phyloP scores from a whole-genome alignment of 2,888 invertebrate species.

The Limnephilus marmoratus region DNA sequence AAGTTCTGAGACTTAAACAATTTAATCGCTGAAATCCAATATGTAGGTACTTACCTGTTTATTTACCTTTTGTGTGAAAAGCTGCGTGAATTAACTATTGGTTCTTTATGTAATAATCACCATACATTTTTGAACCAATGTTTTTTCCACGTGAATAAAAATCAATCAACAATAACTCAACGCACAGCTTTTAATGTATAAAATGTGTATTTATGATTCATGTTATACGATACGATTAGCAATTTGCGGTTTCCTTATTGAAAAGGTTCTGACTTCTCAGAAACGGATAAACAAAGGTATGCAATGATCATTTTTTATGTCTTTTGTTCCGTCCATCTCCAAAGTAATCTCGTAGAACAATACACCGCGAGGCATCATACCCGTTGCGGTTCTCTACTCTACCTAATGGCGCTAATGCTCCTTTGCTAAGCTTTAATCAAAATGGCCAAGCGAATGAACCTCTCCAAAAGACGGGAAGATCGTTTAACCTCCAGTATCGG shows the following conservation, averaged over 20 bases:
- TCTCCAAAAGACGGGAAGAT: constrained; percentile 20
- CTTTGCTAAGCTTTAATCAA: constrained; percentile 34
- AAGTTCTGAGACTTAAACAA: no score
- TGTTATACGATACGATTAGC: neutral
- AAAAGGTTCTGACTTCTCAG: neutral
- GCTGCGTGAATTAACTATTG: no score
- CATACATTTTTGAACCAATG: no score
- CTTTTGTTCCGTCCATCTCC: neutral
- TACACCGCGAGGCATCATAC: constrained; percentile 26
- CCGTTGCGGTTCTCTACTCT: neutral
- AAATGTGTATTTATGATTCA: neutral
- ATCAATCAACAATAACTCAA: no score
- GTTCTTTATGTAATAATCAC: no score
- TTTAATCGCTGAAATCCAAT: no score
- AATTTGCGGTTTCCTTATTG: neutral
- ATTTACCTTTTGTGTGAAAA: no score
- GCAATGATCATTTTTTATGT: neutral
- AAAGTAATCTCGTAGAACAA: constrained; percentile 40
- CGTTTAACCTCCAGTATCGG: constrained; percentile 22
- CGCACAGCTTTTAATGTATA: neutral
- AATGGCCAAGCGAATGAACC: constrained; percentile 45
- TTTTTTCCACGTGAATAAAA: no score
- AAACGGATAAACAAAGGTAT: neutral
- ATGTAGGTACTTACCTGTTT: no score
- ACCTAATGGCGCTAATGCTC: constrained; percentile 38